phyloP scores from a whole-genome alignment of 2,113 vertebrate genomes.

The Halichoeres trimaculatus region DNA sequence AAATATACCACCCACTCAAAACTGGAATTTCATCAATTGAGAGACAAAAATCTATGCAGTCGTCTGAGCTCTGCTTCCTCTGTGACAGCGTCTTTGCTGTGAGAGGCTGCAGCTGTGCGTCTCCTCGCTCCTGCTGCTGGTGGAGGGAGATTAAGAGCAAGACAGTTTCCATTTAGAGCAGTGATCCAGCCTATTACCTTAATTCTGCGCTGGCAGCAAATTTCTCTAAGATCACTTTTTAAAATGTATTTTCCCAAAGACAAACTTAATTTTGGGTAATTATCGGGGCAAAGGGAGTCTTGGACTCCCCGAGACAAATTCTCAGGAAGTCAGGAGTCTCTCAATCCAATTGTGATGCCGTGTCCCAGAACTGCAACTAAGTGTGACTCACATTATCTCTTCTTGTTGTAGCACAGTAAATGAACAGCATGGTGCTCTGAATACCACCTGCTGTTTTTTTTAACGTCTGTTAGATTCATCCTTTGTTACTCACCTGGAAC shows the following conservation, averaged over 20 bases:
- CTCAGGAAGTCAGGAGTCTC: slow-evolving; percentile 1
- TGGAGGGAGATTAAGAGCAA: neutral
- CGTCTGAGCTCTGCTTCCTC: slow-evolving; percentile 11
- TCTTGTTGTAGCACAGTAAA: neutral
- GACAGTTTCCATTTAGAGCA: slow-evolving; percentile 28
- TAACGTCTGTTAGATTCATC: too few species aligned
- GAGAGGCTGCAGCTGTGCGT: slow-evolving; percentile 39
- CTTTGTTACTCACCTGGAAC: neutral
- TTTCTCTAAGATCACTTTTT: slow-evolving; percentile 27
- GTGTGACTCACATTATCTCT: slow-evolving; percentile 30
- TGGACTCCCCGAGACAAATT: neutral
- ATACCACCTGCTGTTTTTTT: neutral
- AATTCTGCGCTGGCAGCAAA: slow-evolving; percentile 40
- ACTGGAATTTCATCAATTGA: slow-evolving; percentile 21
- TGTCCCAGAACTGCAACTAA: neutral
- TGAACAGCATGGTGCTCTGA: neutral
- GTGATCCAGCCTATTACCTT: slow-evolving; percentile 51
- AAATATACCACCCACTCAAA: slow-evolving; percentile 6
- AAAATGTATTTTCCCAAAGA: slow-evolving; percentile 35
- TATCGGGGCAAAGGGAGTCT: slow-evolving; percentile 12
- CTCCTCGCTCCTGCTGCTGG: neutral
- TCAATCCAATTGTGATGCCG: neutral
- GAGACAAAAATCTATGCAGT: slow-evolving; percentile 16
- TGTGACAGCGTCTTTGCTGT: slow-evolving; percentile 14
- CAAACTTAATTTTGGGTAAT: slow-evolving; percentile 35